Percentiles rank a stretch among this genome's conserved stretches.
These are phyloP conservation scores for Lepidocyrtoides sp. DNA, from an alignment of 2,888 invertebrate genomes.

Conservation along the genomic window DNA sequence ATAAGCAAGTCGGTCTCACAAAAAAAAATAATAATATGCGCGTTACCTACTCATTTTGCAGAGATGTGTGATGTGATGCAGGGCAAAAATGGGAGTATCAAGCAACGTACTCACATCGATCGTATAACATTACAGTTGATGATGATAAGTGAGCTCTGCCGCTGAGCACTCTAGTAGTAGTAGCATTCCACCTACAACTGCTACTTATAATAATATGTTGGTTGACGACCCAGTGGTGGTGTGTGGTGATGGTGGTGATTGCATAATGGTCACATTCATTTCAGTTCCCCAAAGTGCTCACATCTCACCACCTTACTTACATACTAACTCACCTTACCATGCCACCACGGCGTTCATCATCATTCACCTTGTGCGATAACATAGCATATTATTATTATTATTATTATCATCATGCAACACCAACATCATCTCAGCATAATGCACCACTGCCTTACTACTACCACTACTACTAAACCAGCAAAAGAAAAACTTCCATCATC, in stretches of 20 bases:
- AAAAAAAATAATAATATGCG: too few species aligned
- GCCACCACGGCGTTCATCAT: too few species aligned
- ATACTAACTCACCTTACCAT: too few species aligned
- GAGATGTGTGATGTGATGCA: too few species aligned
- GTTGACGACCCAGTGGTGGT: neutral
- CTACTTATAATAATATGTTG: neutral
- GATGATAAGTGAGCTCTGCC: neutral
- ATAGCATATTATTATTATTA: conserved; percentile 34
- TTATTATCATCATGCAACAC: neutral
- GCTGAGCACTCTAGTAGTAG: neutral
- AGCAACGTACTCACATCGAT: neutral
- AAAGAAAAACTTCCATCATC: conserved; percentile 52
- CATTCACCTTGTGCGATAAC: neutral
- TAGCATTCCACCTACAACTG: neutral
- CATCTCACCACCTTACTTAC: neutral
- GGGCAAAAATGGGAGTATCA: too few species aligned
- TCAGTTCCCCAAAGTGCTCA: neutral
- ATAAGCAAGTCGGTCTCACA: too few species aligned
- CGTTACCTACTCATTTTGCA: too few species aligned
- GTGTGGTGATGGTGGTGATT: conserved; percentile 10
- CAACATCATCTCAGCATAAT: too few species aligned
- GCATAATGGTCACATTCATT: conserved; percentile 56
- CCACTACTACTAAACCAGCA: too few species aligned
- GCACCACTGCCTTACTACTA: too few species aligned
- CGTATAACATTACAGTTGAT: neutral